phyloP scores from a whole-genome alignment of 2,888 invertebrate genomes.

The Scaptodrosophila latifasciaeformis region DNA sequence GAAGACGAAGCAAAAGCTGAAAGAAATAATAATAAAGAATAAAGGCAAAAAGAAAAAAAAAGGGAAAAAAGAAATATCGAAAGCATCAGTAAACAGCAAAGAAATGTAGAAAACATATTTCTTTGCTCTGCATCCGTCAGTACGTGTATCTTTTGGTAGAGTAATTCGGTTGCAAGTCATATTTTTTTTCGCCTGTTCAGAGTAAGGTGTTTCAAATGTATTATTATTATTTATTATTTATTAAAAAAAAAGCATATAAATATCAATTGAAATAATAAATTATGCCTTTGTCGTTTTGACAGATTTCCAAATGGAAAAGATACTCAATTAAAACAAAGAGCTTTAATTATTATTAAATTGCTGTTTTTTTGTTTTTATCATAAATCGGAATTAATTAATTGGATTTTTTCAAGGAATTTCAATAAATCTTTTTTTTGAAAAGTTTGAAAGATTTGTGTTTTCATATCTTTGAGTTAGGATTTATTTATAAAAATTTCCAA shows the following conservation, averaged over 20 bases:
- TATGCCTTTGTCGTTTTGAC: too few relatives aligned
- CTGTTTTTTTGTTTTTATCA: neutral
- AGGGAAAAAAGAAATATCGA: constrained; percentile 12
- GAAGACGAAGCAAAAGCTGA: constrained; percentile 4
- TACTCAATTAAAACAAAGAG: neutral
- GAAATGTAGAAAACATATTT: constrained; percentile 30
- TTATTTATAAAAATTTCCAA: too few relatives aligned
- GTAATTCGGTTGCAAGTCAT: constrained; percentile 11
- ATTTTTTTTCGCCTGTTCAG: neutral
- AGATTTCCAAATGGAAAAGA: neutral
- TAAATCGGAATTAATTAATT: too few relatives aligned
- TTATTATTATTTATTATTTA: neutral
- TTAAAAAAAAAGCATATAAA: neutral
- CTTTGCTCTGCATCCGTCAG: neutral
- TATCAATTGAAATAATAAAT: too few relatives aligned
- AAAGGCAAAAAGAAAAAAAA: constrained; percentile 3
- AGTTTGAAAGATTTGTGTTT: too few relatives aligned
- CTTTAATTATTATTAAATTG: neutral
- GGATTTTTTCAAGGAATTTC: too few relatives aligned
- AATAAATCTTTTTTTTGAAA: too few relatives aligned
- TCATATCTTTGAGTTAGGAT: too few relatives aligned
- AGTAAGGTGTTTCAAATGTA: constrained; percentile 6
- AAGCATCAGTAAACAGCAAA: constrained; percentile 32
- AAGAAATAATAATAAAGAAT: neutral
- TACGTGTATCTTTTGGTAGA: constrained; percentile 9